Evolutionary conservation across 2,888 invertebrate genomes (phyloP), one percentile per base, ranked within the genome.

Genomic region (Andrena dorsata): DNA sequence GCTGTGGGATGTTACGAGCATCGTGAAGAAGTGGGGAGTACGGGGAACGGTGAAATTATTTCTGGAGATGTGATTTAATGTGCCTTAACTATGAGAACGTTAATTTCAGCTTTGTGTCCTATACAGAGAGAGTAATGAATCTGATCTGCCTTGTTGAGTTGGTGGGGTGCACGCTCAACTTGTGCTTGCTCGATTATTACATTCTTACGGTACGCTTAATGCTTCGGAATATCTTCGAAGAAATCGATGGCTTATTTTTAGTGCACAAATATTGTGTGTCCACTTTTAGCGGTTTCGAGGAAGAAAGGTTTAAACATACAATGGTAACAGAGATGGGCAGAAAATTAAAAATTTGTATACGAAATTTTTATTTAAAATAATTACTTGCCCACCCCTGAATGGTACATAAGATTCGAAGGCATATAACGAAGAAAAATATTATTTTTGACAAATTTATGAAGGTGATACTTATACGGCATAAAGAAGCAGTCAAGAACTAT

Each of bases 151-250:
- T 93, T 5, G 88, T 93, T 20, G 91, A 93, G 80, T 87, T 92
- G 47, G 58, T 92, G 10, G 92, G 91, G 10, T 92, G 92, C 64
- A 92, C 92, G 3, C 76, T 92, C 68, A 92, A 91, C 72, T 90
- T 93, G 64, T 93, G 93, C 68, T 86, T 92, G 41, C 84, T 93
- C 6, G 92, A 90, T 68, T 93, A 90, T 84, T 92, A 91, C 79
- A 83, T 90, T 8, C 89, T 92, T 56, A 90, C 87, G 90, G 92
- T 92, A 89, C 53, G 75, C 63, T 49, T 30, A 70, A 75, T 13
- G 23, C n/a, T 8, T 51, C 51, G 8, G 2, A n/a, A 64, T 30
- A 35, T 41, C 3, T 23, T n/a, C 13, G 56, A 2, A 23, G 16
- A 23, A 71, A 1, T 53, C 8, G 20, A 41, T 4, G 16, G 16